Conservation (phyloP, 2,113 vertebrate species). For the Plotosus lineatus region DNA sequence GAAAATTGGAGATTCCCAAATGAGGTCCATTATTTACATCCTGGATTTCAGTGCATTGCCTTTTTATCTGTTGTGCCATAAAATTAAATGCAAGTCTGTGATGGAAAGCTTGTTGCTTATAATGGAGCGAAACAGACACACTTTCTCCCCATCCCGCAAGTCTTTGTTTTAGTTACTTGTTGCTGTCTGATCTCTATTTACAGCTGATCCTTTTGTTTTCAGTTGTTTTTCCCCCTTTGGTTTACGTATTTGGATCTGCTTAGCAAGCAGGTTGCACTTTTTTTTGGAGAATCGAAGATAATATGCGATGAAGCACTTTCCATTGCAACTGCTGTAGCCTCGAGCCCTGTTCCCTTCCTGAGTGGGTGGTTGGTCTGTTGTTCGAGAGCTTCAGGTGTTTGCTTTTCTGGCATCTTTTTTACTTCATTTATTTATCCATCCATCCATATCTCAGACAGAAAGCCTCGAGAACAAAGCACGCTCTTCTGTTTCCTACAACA, state of each 20-base stretch:
- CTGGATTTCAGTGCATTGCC: background rate
- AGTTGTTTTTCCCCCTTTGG: background rate
- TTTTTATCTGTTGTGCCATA: background rate
- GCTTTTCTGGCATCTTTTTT: constrained; percentile 12
- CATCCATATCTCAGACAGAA: background rate
- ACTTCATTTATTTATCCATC: background rate
- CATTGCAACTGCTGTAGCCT: background rate
- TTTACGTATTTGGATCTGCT: constrained; percentile 5
- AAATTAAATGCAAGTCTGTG: background rate
- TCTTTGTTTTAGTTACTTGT: constrained; percentile 25
- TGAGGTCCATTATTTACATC: background rate
- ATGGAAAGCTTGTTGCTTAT: background rate
- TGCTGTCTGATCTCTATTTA: constrained; percentile 22
- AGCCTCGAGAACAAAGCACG: constrained; percentile 30
- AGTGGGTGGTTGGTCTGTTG: background rate
- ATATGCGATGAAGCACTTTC: background rate
- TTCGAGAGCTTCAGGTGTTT: constrained; percentile 21
- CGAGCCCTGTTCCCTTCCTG: background rate
- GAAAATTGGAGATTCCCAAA: background rate
- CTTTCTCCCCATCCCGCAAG: background rate
- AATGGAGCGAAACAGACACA: background rate
- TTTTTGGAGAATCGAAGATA: constrained; percentile 22
- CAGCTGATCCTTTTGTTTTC: constrained; percentile 8
- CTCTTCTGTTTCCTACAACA: constrained; percentile 15
- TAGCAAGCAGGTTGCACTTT: constrained; percentile 21